Percentiles rank a stretch among this genome's conserved stretches.
phyloP scores from a whole-genome alignment of 2,113 vertebrate species.

The Anthoscopus minutus region DNA sequence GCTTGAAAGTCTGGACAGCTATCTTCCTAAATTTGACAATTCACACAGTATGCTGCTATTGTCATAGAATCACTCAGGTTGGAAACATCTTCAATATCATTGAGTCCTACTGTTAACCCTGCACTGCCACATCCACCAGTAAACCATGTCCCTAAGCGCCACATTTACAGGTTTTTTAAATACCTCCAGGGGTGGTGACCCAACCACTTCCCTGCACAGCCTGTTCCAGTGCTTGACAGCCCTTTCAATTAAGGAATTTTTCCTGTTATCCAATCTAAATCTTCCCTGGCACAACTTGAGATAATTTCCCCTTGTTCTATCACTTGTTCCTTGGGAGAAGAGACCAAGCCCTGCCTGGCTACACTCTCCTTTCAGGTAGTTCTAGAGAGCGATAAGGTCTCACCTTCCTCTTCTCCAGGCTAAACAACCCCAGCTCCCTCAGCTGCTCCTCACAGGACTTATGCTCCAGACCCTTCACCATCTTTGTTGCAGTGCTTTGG shows the following conservation, averaged over 20 bases:
- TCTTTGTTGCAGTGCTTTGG: background rate
- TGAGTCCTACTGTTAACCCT: background rate
- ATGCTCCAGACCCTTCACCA: background rate
- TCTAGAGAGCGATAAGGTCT: fast-evolving
- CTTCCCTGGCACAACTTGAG: background rate
- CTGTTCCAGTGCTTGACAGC: background rate
- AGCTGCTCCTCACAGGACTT: background rate
- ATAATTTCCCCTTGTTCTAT: background rate
- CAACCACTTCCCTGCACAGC: background rate
- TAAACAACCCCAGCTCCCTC: background rate
- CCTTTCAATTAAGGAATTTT: background rate
- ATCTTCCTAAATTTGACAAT: background rate
- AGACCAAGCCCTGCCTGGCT: fast-evolving
- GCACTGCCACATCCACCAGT: background rate
- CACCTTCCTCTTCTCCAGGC: background rate
- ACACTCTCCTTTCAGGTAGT: background rate
- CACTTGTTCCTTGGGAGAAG: background rate
- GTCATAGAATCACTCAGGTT: background rate
- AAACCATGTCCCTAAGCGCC: background rate
- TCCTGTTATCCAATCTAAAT: background rate
- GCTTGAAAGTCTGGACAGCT: background rate
- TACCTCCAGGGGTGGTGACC: background rate
- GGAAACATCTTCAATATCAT: background rate
- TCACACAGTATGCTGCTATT: background rate
- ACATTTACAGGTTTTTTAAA: background rate